Base-by-base conservation (phyloP, 1,140 invertebrate species). In the Apis cerana region DNA sequence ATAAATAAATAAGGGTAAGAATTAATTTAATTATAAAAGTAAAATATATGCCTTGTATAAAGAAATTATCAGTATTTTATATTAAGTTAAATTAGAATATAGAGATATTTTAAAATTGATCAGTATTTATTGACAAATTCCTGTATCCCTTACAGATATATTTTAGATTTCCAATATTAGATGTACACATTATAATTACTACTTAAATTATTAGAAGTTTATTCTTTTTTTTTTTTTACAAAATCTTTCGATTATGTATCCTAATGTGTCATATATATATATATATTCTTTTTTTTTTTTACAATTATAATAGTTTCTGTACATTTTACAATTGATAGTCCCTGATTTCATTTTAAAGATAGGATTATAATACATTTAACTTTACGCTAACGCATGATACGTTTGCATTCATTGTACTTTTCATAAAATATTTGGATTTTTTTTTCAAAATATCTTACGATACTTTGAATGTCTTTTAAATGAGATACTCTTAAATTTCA, bases 121-220 rank as follows among this genome's bases (percentile, higher is more conserved):
- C 84, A 69, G 59, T 80, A 79, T 88, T 88, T 88, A 88, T 88
- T 88, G 86, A 88, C 86, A 83, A 85, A 69, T 82, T 85, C 83
- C 71, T 82, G 56, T 82, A 72, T 69, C 43, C 68, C 67, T 82
- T 88, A 76, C 79, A 88, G 67, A 65, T 68, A 10, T 64, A 50
- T 72, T 68, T 82, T 65, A 80, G 43, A 76, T 77, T 33, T 56
- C 21, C 79, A 72, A 68, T 75, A 43, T 21, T 68, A 77, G 58
- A 7, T 79, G 69, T 82, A 69, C 70, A 75, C 64, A 21, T 67
- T 62, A 88, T 17, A 50, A 50, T 23, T 17, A 43, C 52, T 70
- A 61, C 54, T 62, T 33, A 62, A 69, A n/a, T 43, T 68, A 70
- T 15, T 54, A n/a, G 27, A 43, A 75, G 71, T 72, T 70, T 23